Percentiles rank a stretch among this genome's conserved stretches.
Conservation (phyloP, 2,113 vertebrate species). For the Ellobius talpinus region DNA sequence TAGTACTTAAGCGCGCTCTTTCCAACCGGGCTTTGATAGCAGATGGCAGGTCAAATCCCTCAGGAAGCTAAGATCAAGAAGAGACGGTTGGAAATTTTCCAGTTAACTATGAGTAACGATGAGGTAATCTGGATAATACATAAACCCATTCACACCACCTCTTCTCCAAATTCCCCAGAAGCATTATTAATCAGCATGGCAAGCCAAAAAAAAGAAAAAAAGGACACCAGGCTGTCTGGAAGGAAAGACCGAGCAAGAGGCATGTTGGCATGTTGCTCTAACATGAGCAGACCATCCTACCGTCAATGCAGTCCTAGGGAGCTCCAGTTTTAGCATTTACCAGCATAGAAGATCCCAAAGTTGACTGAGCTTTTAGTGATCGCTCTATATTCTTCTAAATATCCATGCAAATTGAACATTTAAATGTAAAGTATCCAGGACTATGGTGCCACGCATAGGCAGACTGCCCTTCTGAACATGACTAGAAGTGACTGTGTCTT, state of each 20-base stretch:
- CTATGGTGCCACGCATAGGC: not conserved
- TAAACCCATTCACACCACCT: conserved; percentile 77
- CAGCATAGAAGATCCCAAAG: not conserved
- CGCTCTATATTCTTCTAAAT: not conserved
- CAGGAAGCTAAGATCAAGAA: conserved; percentile 56
- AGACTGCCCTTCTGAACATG: not conserved
- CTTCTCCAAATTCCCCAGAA: conserved; percentile 63
- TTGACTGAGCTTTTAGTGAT: not conserved
- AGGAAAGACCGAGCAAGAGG: conserved; percentile 7
- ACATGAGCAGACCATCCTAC: not conserved
- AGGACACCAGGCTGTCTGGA: not conserved
- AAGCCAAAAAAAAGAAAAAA: not conserved
- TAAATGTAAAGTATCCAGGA: not conserved
- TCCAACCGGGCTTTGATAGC: conserved; percentile 57
- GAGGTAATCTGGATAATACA: conserved; percentile 67
- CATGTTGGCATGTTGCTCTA: conserved; percentile 21
- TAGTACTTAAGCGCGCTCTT: conserved; percentile 48
- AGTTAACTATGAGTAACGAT: conserved; percentile 68
- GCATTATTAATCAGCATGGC: conserved; percentile 45
- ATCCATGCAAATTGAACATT: not conserved
- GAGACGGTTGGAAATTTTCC: conserved; percentile 66
- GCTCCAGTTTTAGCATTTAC: not conserved
- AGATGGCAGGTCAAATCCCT: conserved; percentile 67
- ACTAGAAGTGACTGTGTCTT: not conserved
- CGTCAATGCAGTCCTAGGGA: not conserved